phyloP scores from a whole-genome alignment of 2,113 vertebrate species.

The Neoarius graeffei region DNA sequence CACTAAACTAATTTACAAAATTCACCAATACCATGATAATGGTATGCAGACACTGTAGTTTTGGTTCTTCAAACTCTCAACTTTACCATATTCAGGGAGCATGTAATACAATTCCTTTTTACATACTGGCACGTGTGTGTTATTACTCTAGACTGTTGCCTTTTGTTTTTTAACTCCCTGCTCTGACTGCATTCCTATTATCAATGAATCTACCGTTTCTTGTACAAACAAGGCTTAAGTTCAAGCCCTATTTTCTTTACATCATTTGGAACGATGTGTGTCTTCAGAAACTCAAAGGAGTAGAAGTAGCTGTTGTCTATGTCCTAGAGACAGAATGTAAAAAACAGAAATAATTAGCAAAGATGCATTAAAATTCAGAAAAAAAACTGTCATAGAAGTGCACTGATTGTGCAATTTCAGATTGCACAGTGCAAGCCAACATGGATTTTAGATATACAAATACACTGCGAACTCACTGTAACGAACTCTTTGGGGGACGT shows the following conservation, averaged over 20 bases:
- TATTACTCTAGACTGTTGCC: neutral
- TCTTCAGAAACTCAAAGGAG: constrained; percentile 85
- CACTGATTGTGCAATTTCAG: neutral
- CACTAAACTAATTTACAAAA: neutral
- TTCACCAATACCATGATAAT: neutral
- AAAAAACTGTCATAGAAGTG: neutral
- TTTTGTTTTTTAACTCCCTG: neutral
- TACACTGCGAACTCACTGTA: too few species aligned
- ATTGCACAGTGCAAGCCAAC: neutral
- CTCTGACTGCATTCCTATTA: neutral
- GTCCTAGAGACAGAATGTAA: constrained; percentile 71
- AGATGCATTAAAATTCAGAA: neutral
- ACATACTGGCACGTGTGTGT: neutral
- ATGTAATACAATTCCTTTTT: neutral
- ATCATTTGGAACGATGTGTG: constrained; percentile 54
- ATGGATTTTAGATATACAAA: too few species aligned
- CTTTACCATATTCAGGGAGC: neutral
- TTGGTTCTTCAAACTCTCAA: neutral
- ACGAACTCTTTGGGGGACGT: too few species aligned
- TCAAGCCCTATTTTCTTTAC: constrained; percentile 68
- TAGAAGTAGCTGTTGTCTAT: constrained; percentile 83
- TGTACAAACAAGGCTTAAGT: constrained; percentile 86
- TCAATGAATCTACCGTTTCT: constrained; percentile 78
- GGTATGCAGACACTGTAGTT: neutral
- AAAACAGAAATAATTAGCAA: neutral